phyloP scores from a whole-genome alignment of 2,888 invertebrate species.

The Epiblema foenella region DNA sequence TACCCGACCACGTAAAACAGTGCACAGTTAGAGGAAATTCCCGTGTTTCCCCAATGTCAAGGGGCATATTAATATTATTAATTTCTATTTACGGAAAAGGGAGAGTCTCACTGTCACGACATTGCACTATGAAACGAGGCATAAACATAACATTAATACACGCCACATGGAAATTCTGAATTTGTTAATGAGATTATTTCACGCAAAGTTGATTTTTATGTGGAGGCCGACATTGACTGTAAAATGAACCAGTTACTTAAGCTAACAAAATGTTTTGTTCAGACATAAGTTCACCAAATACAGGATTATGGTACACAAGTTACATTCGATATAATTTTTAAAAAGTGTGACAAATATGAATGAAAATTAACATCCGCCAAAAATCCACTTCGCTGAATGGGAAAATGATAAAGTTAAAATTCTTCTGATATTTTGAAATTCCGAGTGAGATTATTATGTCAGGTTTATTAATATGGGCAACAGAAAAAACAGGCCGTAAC shows the following conservation, averaged over 20 bases:
- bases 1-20: background rate
- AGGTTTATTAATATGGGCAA: too few species aligned
- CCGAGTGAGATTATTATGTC: too few species aligned
- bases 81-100: constrained; percentile 3
- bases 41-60: constrained; percentile 18
- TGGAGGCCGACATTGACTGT: constrained; percentile 24
- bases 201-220: constrained; percentile 23
- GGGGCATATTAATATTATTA: background rate
- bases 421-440: too few species aligned
- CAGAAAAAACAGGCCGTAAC: too few species aligned
- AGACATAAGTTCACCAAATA: too few species aligned
- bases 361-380: too few species aligned
- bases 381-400: too few species aligned
- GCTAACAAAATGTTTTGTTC: too few species aligned
- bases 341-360: too few species aligned
- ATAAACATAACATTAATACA: constrained; percentile 4
- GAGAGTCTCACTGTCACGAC: constrained; percentile 8
- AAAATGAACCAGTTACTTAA: background rate
- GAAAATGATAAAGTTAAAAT: too few species aligned
- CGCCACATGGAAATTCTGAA: constrained; percentile 20
- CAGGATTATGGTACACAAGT: too few species aligned
- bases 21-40: background rate
- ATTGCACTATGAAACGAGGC: constrained; percentile 6
- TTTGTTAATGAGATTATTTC: constrained; percentile 33
- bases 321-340: too few species aligned